Evolutionary conservation across 2,888 invertebrate species (phyloP).

Genomic region (Graphium colonna): DNA sequence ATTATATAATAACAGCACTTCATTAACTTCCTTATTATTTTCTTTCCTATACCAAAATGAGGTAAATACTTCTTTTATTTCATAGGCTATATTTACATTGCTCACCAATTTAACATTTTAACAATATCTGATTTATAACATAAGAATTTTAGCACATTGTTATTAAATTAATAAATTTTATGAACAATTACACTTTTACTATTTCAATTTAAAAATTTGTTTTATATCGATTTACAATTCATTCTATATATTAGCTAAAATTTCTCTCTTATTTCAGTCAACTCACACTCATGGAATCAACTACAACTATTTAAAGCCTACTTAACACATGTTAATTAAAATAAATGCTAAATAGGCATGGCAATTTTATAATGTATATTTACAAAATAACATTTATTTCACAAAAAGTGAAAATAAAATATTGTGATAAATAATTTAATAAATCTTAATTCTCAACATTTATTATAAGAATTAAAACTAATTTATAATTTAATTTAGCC

Average conservation of each 20-base stretch:
- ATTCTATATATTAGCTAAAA: conserved; percentile 9
- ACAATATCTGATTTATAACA: neutral
- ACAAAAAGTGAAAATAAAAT: conserved; percentile 6
- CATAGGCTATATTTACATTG: neutral
- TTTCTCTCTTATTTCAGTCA: conserved; percentile 20
- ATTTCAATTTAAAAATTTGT: neutral
- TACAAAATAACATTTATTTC: conserved; percentile 13
- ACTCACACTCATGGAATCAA: conserved; percentile 3
- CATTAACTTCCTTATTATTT: conserved; percentile 12
- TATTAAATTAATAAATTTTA: neutral
- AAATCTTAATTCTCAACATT: conserved; percentile 15
- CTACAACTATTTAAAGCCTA: neutral
- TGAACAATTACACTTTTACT: neutral
- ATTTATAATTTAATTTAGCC: conserved; percentile 18
- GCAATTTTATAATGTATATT: neutral
- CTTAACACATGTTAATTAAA: neutral
- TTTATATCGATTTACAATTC: conserved; percentile 11
- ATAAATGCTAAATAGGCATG: conserved; percentile 9
- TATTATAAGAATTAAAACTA: conserved; percentile 14
- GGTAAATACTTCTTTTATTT: conserved; percentile 11
- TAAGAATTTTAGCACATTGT: neutral
- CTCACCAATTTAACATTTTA: neutral
- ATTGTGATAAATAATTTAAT: conserved; percentile 21
- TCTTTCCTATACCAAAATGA: conserved; percentile 1
- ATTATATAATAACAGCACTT: conserved; percentile 15